Evolutionary conservation across 1,140 invertebrate species (phyloP).

Genomic region (Calycopis cecrops): DNA sequence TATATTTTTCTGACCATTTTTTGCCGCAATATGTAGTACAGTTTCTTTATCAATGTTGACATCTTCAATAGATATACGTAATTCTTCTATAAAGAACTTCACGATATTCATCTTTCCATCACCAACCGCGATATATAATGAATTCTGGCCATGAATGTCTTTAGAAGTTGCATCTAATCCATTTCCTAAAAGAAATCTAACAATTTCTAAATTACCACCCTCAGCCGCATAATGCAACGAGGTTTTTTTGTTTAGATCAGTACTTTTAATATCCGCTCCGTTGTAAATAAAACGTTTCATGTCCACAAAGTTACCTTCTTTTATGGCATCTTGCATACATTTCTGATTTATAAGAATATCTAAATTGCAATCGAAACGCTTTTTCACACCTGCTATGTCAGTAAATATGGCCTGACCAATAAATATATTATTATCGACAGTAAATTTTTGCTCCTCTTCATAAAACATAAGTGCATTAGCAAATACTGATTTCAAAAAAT

Average conservation of each 20-base stretch:
- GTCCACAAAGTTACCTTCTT: neutral
- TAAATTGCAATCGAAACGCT: neutral
- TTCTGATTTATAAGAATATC: neutral
- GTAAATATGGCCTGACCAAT: neutral
- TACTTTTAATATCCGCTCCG: slow-evolving; percentile 10
- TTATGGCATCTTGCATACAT: neutral
- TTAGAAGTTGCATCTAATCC: slow-evolving; percentile 2
- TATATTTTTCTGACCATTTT: neutral
- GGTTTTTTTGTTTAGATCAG: neutral
- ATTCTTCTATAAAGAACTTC: slow-evolving; percentile 4
- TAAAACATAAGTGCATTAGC: neutral
- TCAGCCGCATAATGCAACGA: slow-evolving; percentile 8
- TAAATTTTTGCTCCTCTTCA: neutral
- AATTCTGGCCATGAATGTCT: neutral
- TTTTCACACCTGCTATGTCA: neutral
- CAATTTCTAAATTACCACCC: slow-evolving; percentile 3
- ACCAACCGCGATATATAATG: neutral
- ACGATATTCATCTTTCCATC: neutral
- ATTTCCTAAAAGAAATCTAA: slow-evolving; percentile 9
- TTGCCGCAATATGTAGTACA: slow-evolving; percentile 5
- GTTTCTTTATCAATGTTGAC: neutral
- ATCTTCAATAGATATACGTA: neutral
- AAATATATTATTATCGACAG: neutral
- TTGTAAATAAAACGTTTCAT: neutral
- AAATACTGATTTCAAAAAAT: neutral